Conservation (phyloP, 2,888 invertebrate genomes). For the Oegoconia quadripuncta region DNA sequence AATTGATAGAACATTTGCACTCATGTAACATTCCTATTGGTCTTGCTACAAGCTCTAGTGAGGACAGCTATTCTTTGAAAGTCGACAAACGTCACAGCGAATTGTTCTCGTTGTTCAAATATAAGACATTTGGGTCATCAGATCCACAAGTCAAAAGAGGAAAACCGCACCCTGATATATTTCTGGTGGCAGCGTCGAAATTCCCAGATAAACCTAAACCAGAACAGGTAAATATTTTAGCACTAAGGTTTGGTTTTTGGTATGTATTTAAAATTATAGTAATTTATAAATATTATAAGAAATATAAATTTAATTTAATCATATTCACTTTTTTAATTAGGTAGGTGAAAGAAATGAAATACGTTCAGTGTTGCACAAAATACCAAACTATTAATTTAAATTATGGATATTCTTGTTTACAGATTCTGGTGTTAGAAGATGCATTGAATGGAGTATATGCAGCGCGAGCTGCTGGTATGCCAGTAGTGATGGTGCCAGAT, state of each 20-base stretch:
- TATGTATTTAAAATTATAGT: neutral
- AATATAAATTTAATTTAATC: neutral
- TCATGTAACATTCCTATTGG: conserved; percentile 87
- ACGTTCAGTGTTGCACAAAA: neutral
- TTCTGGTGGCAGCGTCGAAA: conserved; percentile 85
- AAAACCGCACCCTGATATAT: conserved; percentile 94
- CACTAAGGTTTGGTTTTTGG: neutral
- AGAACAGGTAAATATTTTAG: conserved; percentile 60
- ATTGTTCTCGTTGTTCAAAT: conserved; percentile 83
- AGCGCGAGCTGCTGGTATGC: conserved; percentile 90
- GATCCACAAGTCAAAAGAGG: conserved; percentile 91
- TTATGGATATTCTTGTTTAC: conserved; percentile 21
- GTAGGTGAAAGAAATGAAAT: too few species aligned
- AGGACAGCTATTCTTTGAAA: conserved; percentile 85
- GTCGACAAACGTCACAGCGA: conserved; percentile 81
- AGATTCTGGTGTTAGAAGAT: conserved; percentile 95
- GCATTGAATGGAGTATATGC: conserved; percentile 92
- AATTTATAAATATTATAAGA: neutral
- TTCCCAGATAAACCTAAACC: conserved; percentile 83
- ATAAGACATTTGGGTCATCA: conserved; percentile 88
- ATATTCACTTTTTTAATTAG: too few species aligned
- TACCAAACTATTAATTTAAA: neutral
- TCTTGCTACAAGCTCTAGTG: conserved; percentile 91
- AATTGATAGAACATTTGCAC: conserved; percentile 86
- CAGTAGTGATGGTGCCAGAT: conserved; percentile 91